Evolutionary conservation across 2,888 invertebrate genomes (phyloP).

Genomic region (Caenorhabditis doughertyi): DNA sequence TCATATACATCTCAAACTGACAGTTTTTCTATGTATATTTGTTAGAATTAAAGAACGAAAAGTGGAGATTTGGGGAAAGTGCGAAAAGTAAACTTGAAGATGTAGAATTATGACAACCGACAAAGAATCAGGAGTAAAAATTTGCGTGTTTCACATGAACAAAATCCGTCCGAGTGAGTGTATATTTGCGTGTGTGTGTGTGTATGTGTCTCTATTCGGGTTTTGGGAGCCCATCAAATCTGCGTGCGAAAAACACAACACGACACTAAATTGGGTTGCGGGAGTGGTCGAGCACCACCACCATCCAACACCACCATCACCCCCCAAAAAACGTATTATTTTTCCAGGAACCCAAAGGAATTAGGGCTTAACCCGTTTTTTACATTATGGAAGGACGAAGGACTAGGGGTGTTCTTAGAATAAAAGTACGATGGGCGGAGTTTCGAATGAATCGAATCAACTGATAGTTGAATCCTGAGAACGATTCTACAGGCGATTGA

Average conservation of each 20-base stretch:
- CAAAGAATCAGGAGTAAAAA: constrained; percentile 1
- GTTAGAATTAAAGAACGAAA: constrained; percentile 6
- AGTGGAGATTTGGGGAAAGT: constrained; percentile 3
- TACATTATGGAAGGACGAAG: not conserved
- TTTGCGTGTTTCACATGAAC: constrained; percentile 12
- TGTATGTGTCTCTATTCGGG: constrained; percentile 10
- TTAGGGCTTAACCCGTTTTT: constrained; percentile 26
- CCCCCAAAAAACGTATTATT: constrained; percentile 30
- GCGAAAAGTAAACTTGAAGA: not conserved
- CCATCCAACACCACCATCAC: not conserved
- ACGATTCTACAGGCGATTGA: too few species aligned
- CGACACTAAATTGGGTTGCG: constrained; percentile 43
- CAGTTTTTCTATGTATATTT: constrained; percentile 23
- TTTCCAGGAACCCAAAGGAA: constrained; percentile 21
- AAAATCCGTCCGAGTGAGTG: not conserved
- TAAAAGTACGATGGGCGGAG: not conserved
- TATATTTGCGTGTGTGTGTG: not conserved
- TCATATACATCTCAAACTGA: constrained; percentile 20
- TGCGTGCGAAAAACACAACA: constrained; percentile 56
- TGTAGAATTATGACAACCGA: not conserved
- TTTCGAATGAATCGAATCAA: not conserved
- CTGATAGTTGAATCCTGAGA: too few species aligned
- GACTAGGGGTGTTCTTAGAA: constrained; percentile 23
- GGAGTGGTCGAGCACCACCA: constrained; percentile 26
- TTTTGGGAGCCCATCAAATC: constrained; percentile 46